phyloP scores from a whole-genome alignment of 2,797 vertebrate species.

The Pipistrellus kuhlii region DNA sequence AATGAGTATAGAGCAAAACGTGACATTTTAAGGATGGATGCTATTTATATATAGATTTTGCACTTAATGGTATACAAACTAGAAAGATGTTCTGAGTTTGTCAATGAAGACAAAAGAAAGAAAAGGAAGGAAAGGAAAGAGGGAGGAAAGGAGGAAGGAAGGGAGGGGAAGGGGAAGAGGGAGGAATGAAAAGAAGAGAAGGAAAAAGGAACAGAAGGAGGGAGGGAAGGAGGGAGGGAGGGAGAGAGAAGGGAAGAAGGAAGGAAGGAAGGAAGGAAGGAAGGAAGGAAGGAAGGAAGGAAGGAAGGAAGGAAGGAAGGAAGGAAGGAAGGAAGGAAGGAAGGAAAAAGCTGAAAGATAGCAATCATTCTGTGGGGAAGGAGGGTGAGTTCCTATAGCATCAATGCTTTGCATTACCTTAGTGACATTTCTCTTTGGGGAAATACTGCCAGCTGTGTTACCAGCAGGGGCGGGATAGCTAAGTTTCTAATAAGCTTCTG shows the following conservation, averaged over 20 bases:
- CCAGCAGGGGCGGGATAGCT: background rate
- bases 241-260: background rate
- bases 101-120: background rate
- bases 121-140: too few relatives aligned
- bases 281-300: background rate
- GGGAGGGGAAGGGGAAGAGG: fast-evolving
- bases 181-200: too few relatives aligned
- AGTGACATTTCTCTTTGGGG: background rate
- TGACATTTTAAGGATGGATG: background rate
- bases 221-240: too few relatives aligned
- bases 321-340: fast-evolving
- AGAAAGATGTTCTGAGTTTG: background rate
- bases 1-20: background rate
- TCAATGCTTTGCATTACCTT: background rate
- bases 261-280: background rate
- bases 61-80: background rate
- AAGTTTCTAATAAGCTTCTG: background rate
- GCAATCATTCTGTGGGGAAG: too few relatives aligned
- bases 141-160: too few relatives aligned
- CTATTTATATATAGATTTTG: background rate
- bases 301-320: too few relatives aligned
- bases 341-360: background rate
- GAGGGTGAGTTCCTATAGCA: background rate
- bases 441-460: background rate
- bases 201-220: background rate